A percentile compares a stretch with the other conserved stretches of the same genome.
phyloP scores from a whole-genome alignment of 2,888 invertebrate species.

The Cheilosia vernalis region DNA sequence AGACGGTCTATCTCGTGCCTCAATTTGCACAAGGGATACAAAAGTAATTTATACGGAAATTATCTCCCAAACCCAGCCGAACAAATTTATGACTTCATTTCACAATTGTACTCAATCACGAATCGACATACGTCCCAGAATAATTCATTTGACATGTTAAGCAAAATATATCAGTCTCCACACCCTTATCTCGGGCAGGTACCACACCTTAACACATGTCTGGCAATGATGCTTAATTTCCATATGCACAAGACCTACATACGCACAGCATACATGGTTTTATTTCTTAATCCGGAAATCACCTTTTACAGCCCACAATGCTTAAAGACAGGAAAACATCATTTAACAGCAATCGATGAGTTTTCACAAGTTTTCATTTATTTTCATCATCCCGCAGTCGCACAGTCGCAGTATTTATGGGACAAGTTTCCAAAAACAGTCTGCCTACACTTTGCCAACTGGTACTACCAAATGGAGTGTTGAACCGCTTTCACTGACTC shows the following conservation, averaged over 20 bases:
- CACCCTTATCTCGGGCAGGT: conserved; percentile 38
- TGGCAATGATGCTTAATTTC: conserved; percentile 33
- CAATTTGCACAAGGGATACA: background rate
- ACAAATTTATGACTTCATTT: conserved; percentile 28
- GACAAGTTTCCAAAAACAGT: conserved; percentile 51
- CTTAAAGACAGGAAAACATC: conserved; percentile 27
- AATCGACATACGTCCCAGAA: conserved; percentile 39
- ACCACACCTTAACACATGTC: conserved; percentile 51
- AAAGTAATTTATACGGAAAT: conserved; percentile 16
- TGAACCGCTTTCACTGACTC: conserved; percentile 55
- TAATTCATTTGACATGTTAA: conserved; percentile 29
- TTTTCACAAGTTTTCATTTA: conserved; percentile 61
- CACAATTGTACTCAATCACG: conserved; percentile 32
- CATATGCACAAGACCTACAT: conserved; percentile 28
- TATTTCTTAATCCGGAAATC: conserved; percentile 52
- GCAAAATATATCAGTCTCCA: conserved; percentile 30
- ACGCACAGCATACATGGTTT: conserved; percentile 13
- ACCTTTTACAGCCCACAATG: conserved; percentile 25
- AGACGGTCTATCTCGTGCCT: background rate
- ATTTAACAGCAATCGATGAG: conserved; percentile 20
- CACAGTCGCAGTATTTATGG: background rate
- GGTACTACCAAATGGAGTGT: conserved; percentile 26
- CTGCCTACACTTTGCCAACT: conserved; percentile 25
- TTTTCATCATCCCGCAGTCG: conserved; percentile 47
- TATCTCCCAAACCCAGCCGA: background rate